Evolutionary conservation across 1,140 invertebrate genomes (phyloP).

Genomic region (Procambarus virginalis): DNA sequence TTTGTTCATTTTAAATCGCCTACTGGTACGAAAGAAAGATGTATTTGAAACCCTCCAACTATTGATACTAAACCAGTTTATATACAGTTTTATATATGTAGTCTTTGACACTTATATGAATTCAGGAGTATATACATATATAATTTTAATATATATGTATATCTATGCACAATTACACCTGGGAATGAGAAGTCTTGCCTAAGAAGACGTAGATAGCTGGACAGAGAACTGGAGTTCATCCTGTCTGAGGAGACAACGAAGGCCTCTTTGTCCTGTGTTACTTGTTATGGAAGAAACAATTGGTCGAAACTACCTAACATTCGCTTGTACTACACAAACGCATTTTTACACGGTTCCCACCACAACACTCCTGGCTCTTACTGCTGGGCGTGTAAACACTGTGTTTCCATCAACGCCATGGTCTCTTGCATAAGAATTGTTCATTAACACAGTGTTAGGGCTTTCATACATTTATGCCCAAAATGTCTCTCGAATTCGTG

Average conservation of each 20-base stretch:
- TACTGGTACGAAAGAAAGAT: neutral
- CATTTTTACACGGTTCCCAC: neutral
- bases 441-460: neutral
- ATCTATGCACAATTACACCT: constrained; percentile 42
- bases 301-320: neutral
- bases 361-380: neutral
- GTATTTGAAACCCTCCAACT: neutral
- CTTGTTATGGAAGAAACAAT: constrained; percentile 35
- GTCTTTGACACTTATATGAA: neutral
- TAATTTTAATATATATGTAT: neutral
- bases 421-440: constrained; percentile 4
- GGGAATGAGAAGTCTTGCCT: neutral
- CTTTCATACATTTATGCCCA: neutral
- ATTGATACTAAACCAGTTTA: constrained; percentile 11
- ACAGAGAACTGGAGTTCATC: neutral
- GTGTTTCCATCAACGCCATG: constrained; percentile 6
- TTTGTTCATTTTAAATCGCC: constrained; percentile 13
- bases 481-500: neutral
- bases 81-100: constrained; percentile 35
- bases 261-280: constrained; percentile 10
- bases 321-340: neutral
- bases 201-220: constrained; percentile 13
- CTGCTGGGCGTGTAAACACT: constrained; percentile 1
- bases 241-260: neutral
- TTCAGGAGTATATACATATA: no score